phyloP scores from a whole-genome alignment of 2,888 invertebrate species.

The Pomacea canaliculata region DNA sequence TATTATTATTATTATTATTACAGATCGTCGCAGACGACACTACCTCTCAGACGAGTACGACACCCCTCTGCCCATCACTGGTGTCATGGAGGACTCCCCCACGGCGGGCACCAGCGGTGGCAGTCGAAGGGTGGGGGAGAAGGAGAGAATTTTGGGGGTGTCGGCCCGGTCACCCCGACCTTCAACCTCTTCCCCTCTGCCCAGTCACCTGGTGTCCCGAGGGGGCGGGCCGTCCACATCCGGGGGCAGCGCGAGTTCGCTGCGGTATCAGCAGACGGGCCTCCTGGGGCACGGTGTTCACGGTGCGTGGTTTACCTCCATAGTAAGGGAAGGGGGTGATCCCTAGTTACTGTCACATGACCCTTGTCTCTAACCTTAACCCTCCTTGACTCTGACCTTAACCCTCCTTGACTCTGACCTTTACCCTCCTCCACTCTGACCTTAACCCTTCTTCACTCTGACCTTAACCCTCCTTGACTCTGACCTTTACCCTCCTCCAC shows the following conservation, averaged over 20 bases:
- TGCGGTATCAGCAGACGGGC: constrained; percentile 22
- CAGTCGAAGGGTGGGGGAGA: constrained; percentile 8
- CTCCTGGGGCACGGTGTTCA: neutral
- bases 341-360: no score
- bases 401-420: no score
- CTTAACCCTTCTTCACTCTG: no score
- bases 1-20: no score
- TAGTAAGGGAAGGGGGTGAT: no score
- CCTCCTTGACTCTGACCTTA: no score
- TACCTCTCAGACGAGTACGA: constrained; percentile 23
- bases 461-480: no score
- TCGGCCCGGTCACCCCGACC: constrained; percentile 6
- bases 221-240: constrained; percentile 1
- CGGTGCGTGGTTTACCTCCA: neutral
- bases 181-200: constrained; percentile 19
- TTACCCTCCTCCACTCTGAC: no score
- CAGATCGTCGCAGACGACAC: constrained; percentile 21
- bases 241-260: constrained; percentile 4
- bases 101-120: neutral
- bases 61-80: constrained; percentile 19
- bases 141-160: constrained; percentile 17
- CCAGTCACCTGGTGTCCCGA: constrained; percentile 7
- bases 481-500: no score
- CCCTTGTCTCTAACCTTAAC: no score
- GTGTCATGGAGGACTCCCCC: constrained; percentile 8